phyloP scores from a whole-genome alignment of 2,797 vertebrate genomes.

The Oryzias dopingdopingensis region DNA sequence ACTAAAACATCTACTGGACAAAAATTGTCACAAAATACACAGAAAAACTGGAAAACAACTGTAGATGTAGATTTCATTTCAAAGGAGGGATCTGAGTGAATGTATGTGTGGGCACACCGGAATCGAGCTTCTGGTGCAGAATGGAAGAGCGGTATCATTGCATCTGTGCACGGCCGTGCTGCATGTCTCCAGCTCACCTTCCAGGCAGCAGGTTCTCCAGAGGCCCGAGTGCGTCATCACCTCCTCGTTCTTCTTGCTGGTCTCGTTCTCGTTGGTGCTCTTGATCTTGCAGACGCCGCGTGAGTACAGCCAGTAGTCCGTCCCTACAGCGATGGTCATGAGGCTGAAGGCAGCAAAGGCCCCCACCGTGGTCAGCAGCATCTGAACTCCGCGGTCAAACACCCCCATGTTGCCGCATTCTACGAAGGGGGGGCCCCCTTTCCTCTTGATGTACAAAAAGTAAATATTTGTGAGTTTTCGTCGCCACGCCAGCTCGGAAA shows the following conservation, averaged over 20 bases:
- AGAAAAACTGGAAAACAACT: slow-evolving; percentile 42
- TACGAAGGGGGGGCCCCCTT: slow-evolving; percentile 93
- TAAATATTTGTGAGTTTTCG: slow-evolving; percentile 82
- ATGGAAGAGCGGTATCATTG: slow-evolving; percentile 12
- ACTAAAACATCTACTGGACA: slow-evolving; percentile 4
- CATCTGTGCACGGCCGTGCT: slow-evolving; percentile 4
- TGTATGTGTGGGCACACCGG: slow-evolving; percentile 46
- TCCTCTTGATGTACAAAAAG: slow-evolving; percentile 80
- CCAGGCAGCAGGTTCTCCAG: slow-evolving; percentile 98
- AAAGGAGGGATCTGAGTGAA: slow-evolving; percentile 29
- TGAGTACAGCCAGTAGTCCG: slow-evolving; percentile 99
- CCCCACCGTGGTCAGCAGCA: slow-evolving; percentile 99
- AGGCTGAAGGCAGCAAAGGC: slow-evolving; percentile 99
- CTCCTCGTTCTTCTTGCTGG: slow-evolving; percentile 99
- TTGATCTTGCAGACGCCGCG: slow-evolving; percentile 97
- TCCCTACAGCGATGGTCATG: slow-evolving; percentile 98
- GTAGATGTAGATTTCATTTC: slow-evolving; percentile 43
- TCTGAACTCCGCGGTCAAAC: slow-evolving; percentile 98
- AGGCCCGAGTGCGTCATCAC: slow-evolving; percentile 98
- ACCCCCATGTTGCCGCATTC: slow-evolving; percentile 99
- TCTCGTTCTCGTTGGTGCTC: slow-evolving; percentile 95
- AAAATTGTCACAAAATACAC: slow-evolving; percentile 32
- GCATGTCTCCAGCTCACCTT: slow-evolving; percentile 78
- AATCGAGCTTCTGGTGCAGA: slow-evolving; percentile 30
- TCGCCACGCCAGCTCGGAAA: slow-evolving; percentile 74